Evolutionary conservation across 1,140 invertebrate species (phyloP).

Genomic region (Brachionus sp.): DNA sequence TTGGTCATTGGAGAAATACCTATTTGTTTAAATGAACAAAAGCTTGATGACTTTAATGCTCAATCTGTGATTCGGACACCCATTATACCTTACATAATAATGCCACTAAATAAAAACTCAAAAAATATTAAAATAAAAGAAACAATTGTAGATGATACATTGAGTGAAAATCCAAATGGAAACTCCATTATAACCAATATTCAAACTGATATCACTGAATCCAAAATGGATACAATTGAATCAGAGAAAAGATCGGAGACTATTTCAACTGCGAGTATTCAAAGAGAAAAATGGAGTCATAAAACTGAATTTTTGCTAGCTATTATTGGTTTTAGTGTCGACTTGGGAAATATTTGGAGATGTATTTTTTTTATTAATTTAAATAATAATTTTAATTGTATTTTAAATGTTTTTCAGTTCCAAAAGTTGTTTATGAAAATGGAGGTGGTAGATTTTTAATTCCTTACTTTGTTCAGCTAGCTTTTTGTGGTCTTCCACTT

Average conservation of each 20-base stretch:
- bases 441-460: conserved; percentile 70
- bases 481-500: conserved; percentile 60
- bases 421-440: conserved; percentile 87
- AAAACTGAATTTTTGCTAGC: conserved; percentile 45
- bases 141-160: neutral
- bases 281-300: conserved; percentile 38
- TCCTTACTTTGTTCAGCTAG: conserved; percentile 60
- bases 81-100: conserved; percentile 23
- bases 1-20: neutral
- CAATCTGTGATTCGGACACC: neutral
- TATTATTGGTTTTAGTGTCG: conserved; percentile 45
- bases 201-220: neutral
- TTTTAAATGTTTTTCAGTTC: conserved; percentile 61
- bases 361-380: conserved; percentile 54
- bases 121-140: conserved; percentile 33
- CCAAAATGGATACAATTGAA: neutral
- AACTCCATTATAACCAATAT: neutral
- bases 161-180: neutral
- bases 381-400: neutral
- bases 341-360: conserved; percentile 47
- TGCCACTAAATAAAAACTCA: neutral
- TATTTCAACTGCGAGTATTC: neutral
- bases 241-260: conserved; percentile 8
- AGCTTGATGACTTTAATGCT: neutral
- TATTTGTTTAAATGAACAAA: neutral